Evolutionary conservation across 2,113 vertebrate species (phyloP).

Genomic region (Limnothrissa miodon): DNA sequence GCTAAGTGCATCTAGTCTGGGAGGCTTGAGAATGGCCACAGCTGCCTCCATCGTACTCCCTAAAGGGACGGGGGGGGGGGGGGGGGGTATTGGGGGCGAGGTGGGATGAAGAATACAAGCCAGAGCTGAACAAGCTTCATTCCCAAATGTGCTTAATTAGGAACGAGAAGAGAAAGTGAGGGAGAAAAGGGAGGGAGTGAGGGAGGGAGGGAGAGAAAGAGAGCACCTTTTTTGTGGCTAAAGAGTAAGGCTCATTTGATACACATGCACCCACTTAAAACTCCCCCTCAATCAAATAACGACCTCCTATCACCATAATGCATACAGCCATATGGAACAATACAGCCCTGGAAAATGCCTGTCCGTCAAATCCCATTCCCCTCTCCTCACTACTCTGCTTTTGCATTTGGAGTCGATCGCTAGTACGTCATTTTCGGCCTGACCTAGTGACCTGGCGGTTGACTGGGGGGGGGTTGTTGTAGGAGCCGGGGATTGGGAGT

Average conservation of each 20-base stretch:
- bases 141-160: slow-evolving; percentile 7
- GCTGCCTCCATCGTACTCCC: slow-evolving; percentile 36
- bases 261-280: background rate
- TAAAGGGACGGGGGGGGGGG: slow-evolving; percentile 7
- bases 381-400: slow-evolving; percentile 23
- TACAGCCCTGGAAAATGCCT: background rate
- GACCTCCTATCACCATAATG: background rate
- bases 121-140: background rate
- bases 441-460: slow-evolving; percentile 48
- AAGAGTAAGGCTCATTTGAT: background rate
- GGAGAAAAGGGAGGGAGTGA: background rate
- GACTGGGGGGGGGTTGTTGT: background rate
- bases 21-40: slow-evolving; percentile 39
- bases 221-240: background rate
- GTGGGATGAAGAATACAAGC: slow-evolving; percentile 25
- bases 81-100: too few species aligned
- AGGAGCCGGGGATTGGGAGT: background rate
- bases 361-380: background rate
- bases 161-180: background rate
- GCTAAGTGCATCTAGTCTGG: slow-evolving; percentile 51
- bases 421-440: slow-evolving; percentile 29
- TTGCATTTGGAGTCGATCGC: slow-evolving; percentile 44
- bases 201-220: background rate
- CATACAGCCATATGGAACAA: background rate
- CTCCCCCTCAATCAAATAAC: background rate